phyloP scores from a whole-genome alignment of 53 echinoderm and acorn worm genomes.

The Crossaster papposus region DNA sequence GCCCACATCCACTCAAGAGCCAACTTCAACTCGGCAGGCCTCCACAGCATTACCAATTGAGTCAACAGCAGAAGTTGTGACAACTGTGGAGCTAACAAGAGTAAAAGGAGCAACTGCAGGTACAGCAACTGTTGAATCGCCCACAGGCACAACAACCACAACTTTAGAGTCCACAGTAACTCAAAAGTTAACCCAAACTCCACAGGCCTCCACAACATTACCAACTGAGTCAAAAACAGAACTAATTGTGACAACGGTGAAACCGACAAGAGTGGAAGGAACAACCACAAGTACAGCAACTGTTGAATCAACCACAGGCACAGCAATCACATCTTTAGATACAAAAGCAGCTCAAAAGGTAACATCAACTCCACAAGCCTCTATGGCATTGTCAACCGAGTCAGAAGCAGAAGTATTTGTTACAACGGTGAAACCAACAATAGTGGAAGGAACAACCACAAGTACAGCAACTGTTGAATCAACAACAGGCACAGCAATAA shows the following conservation, averaged over 20 bases:
- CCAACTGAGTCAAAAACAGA: background rate
- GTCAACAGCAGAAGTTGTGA: slow-evolving; percentile 3
- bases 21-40: background rate
- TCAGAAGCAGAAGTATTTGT: background rate
- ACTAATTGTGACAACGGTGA: background rate
- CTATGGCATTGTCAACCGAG: background rate
- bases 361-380: background rate
- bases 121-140: background rate
- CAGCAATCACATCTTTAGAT: background rate
- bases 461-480: background rate
- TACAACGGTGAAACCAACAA: background rate
- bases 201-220: background rate
- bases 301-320: background rate
- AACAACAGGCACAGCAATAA: background rate
- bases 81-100: background rate
- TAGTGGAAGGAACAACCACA: background rate
- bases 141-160: background rate
- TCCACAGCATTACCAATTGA: background rate
- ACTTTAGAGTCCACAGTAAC: background rate
- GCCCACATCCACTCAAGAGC: background rate
- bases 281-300: background rate
- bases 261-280: background rate
- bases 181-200: background rate
- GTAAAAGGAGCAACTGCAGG: background rate
- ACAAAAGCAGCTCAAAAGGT: background rate